Percentiles rank a stretch among this genome's conserved stretches.
Conservation (phyloP, 2,888 invertebrate species). For the Melinaea menophilus region DNA sequence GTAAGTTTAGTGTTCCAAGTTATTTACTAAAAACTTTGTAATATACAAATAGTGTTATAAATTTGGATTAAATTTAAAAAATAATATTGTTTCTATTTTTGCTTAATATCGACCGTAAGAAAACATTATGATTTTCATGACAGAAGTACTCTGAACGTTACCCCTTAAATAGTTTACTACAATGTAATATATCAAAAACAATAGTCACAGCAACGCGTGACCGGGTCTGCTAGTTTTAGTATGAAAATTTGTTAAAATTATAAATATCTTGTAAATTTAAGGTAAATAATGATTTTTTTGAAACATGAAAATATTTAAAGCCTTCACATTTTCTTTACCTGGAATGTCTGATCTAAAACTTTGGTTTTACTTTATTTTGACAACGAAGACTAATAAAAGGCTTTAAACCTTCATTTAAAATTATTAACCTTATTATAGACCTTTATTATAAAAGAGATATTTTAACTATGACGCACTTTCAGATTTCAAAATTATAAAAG, state of each 20-base stretch:
- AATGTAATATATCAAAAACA: too few species aligned
- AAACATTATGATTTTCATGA: too few species aligned
- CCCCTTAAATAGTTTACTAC: too few species aligned
- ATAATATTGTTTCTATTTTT: too few species aligned
- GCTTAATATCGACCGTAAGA: too few species aligned
- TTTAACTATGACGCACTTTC: background rate
- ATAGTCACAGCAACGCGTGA: too few species aligned
- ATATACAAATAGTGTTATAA: too few species aligned
- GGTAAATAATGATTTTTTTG: background rate
- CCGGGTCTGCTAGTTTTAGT: too few species aligned
- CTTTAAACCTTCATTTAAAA: slow-evolving; percentile 2
- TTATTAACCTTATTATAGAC: background rate
- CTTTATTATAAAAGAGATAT: slow-evolving; percentile 4
- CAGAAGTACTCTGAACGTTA: too few species aligned
- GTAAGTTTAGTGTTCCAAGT: too few species aligned
- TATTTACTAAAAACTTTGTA: too few species aligned
- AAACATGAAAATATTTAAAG: background rate
- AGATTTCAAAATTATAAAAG: slow-evolving; percentile 3
- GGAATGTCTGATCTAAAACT: slow-evolving; percentile 5
- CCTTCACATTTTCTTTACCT: background rate
- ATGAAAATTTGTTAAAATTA: background rate
- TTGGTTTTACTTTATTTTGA: background rate
- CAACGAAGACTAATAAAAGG: slow-evolving; percentile 1
- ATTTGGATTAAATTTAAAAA: too few species aligned
- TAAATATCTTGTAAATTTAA: background rate